Evolutionary conservation across 2,888 invertebrate genomes (phyloP), one percentile per base, ranked within the genome.

Genomic region (Ochropleura leucogaster): DNA sequence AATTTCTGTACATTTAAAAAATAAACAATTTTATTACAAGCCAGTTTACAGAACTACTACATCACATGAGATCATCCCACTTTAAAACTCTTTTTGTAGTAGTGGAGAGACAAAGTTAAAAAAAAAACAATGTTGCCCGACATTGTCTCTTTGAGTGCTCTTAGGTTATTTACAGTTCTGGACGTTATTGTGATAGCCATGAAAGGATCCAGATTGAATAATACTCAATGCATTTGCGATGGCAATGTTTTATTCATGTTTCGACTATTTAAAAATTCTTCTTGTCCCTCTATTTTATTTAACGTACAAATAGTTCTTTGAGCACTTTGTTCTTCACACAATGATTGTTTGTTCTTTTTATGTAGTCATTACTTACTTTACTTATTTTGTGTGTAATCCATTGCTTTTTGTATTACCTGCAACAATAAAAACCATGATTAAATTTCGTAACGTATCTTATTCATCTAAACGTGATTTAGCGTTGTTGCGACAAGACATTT

Each of bases 201-300:
- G 69, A 80, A 83, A 80, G 80, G 62, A 66, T 74, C 66, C 63
- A 72, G 59, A 80, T 80, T 77, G 77, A 74, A 83, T 73, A 80
- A 75, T 60, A 74, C 63, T 57, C 70, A 73, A 60, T 74, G 72
- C 84, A 82, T 82, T 79, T 64, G 42, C 47, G 59, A 78, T 65
- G 62, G 40, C 57, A 10, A 77, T 79, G 69, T 80, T 80, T 85
- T 80, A 85, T 82, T 80, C 74, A 80, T 80, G 51, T 72, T 74
- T 68, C n/a, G 47, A 81, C 59, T 62, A 64, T 79, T 79, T 69
- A 69, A 57, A 76, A 77, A 63, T 46, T 77, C 49, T 62, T 72
- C 44, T 67, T 10, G 57, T 68, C 6, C 20, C 57, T 10, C 6
- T 51, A 8, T 8, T 59, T 79, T 30, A 40, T 59, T 79, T 30